phyloP scores from a whole-genome alignment of 2,113 vertebrate species.

The Myiagra hebetior region DNA sequence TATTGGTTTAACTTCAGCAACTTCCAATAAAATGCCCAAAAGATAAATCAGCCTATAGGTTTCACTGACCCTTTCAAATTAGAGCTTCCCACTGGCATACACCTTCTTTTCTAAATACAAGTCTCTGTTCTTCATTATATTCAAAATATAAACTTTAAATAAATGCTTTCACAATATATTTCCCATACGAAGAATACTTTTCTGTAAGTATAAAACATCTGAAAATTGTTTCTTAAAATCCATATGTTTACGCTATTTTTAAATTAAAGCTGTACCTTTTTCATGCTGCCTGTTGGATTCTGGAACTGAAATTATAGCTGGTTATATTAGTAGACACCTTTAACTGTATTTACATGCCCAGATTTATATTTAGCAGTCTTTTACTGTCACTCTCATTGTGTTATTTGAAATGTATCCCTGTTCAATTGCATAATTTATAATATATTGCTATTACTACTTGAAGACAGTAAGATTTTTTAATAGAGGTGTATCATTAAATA shows the following conservation, averaged over 20 bases:
- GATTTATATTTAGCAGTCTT: background rate
- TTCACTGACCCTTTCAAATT: background rate
- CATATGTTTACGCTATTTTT: fast-evolving
- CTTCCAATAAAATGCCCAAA: background rate
- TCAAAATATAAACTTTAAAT: background rate
- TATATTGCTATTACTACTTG: background rate
- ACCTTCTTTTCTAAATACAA: background rate
- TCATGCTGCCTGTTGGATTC: background rate
- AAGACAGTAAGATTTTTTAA: background rate
- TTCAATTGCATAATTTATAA: background rate
- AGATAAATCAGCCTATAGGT: background rate
- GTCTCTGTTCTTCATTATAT: background rate
- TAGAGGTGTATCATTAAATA: fast-evolving
- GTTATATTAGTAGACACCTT: background rate
- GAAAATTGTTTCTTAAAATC: background rate
- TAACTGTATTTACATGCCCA: background rate
- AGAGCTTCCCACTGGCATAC: background rate
- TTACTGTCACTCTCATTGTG: background rate
- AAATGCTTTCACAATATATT: background rate
- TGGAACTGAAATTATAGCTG: background rate
- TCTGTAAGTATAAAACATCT: background rate
- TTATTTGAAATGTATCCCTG: background rate
- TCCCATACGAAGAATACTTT: background rate
- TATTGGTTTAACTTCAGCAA: background rate
- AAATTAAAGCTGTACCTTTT: background rate